Evolutionary conservation across 1,140 invertebrate species (phyloP), one percentile per base, ranked within the genome.

Genomic region (Chymomyza costata): DNA sequence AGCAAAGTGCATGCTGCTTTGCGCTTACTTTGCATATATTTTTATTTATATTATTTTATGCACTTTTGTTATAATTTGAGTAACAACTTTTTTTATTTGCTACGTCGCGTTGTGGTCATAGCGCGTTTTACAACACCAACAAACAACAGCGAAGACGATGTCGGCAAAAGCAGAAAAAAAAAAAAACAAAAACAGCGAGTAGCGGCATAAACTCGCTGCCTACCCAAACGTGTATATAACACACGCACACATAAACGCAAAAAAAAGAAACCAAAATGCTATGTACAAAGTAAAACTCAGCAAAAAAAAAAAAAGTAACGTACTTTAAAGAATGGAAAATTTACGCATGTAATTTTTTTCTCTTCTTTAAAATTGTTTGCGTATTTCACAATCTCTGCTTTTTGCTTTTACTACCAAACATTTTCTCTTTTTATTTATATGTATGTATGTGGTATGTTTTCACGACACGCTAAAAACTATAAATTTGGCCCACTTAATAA

Each of bases 401-500:
- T 61, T 70, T 70, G 37, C 18, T 38, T 43, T 54, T 63, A 55
- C 30, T 41, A n/a, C n/a, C n/a, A n/a, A n/a, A n/a, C 45, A 57
- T 65, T 69, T 71, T 71, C 68, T 71, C 63, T 62, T 71, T 62
- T 53, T 41, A 49, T 65, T 60, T 44, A 25, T 37, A 45, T 63
- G 30, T 71, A 55, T 78, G 71, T 66, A 67, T 66, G n/a, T n/a
- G n/a, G n/a, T n/a, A n/a, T n/a, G n/a, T 71, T 66, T 71, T 71
- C 68, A 71, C 68, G 68, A 73, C 68, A 71, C 68, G 67, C 67
- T 66, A 65, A 70, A 70, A 57, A 67, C 67, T 67, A 60, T 60
- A n/a, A n/a, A n/a, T 60, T 50, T 60, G 57, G 51, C 43, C 57
- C 43, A 43, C 41, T 37, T 39, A 54, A 53, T 47, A 46, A 17